Evolutionary conservation across 2,888 invertebrate genomes (phyloP).

Genomic region (Tetragonula carbonaria): DNA sequence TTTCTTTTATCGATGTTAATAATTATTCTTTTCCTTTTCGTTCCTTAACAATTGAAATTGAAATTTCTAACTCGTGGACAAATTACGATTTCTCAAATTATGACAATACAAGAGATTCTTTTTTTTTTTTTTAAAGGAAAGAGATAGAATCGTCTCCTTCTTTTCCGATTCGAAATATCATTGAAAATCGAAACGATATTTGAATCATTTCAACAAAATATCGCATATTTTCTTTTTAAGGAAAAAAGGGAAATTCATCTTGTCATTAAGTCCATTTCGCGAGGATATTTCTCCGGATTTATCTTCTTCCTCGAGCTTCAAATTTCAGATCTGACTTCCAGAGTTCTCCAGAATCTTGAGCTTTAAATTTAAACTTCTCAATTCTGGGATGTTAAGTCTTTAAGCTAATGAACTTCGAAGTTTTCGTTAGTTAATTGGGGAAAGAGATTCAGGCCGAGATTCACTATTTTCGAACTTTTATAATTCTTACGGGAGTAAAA

Average conservation of each 20-base stretch:
- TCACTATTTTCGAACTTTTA: too few relatives aligned
- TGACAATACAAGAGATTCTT: too few relatives aligned
- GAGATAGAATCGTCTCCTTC: too few relatives aligned
- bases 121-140: too few relatives aligned
- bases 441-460: too few relatives aligned
- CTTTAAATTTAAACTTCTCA: neutral
- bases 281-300: too few relatives aligned
- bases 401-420: neutral
- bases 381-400: neutral
- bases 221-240: neutral
- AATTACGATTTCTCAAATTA: too few relatives aligned
- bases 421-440: neutral
- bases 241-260: neutral
- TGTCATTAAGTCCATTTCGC: too few relatives aligned
- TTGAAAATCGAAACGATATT: neutral
- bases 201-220: neutral
- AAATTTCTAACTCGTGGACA: neutral
- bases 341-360: neutral
- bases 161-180: neutral
- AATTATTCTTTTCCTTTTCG: neutral
- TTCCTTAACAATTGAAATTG: neutral
- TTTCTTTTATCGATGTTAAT: neutral
- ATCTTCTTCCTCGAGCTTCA: neutral
- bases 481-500: too few relatives aligned
- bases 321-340: neutral